Conservation (phyloP, 2,797 vertebrate species). For the Lemur catta region DNA sequence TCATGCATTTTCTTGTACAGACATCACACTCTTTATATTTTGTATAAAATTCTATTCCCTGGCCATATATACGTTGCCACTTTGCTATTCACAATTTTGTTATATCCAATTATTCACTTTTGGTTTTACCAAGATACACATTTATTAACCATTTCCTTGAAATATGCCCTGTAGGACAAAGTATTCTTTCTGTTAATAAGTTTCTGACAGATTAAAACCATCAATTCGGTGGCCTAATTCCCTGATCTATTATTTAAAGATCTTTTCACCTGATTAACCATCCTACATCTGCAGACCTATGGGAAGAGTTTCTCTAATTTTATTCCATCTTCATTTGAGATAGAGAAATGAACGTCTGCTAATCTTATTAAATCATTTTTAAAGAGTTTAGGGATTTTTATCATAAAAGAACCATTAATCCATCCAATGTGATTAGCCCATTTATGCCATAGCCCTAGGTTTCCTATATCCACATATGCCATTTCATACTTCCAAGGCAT, state of each 20-base stretch:
- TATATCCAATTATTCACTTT: neutral
- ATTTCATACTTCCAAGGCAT: slow-evolving; percentile 15
- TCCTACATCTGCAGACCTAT: neutral
- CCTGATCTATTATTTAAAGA: neutral
- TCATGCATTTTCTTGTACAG: neutral
- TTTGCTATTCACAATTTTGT: slow-evolving; percentile 30
- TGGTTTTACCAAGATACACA: neutral
- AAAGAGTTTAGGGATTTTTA: slow-evolving; percentile 33
- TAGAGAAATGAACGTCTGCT: slow-evolving; percentile 24
- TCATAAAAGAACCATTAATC: slow-evolving; percentile 19
- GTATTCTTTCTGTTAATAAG: neutral
- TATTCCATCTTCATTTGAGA: slow-evolving; percentile 46
- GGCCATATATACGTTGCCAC: neutral
- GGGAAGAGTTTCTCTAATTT: slow-evolving; percentile 36
- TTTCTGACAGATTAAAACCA: slow-evolving; percentile 17
- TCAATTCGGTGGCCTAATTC: neutral
- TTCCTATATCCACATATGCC: neutral
- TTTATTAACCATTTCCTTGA: slow-evolving; percentile 26
- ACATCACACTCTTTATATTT: neutral
- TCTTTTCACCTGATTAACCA: slow-evolving; percentile 62
- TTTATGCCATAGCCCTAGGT: neutral
- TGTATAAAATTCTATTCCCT: slow-evolving; percentile 6
- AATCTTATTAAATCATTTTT: slow-evolving; percentile 34
- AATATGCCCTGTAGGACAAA: neutral
- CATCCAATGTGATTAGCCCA: neutral